phyloP scores from a whole-genome alignment of 2,113 vertebrate species.

The Albula glossodonta region DNA sequence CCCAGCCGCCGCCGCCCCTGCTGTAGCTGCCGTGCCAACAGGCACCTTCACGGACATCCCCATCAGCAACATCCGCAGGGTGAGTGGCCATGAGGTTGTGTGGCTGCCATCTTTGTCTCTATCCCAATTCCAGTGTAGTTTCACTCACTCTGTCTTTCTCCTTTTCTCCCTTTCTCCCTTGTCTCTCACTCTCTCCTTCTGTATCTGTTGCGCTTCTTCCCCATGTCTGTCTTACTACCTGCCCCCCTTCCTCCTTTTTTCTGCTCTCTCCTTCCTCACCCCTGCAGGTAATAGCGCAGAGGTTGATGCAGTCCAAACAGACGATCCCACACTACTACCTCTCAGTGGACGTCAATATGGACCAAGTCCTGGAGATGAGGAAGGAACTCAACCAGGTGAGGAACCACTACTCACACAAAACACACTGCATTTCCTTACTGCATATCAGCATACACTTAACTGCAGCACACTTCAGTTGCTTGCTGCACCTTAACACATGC shows the following conservation, averaged over 20 bases:
- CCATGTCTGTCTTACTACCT: constrained; percentile 1
- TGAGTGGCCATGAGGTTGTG: constrained; percentile 52
- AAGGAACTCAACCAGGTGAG: constrained; percentile 90
- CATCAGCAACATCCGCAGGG: constrained; percentile 91
- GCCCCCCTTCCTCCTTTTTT: not conserved
- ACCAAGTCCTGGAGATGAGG: constrained; percentile 84
- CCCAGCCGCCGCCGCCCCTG: constrained; percentile 57
- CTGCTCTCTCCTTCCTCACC: constrained; percentile 15
- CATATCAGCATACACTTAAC: not conserved
- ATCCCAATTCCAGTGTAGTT: not conserved
- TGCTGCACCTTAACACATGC: too few relatives aligned
- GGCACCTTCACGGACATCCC: constrained; percentile 94
- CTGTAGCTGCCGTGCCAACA: constrained; percentile 62
- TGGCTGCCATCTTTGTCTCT: not conserved
- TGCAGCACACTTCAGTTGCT: too few relatives aligned
- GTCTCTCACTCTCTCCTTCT: not conserved
- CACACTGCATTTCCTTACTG: not conserved
- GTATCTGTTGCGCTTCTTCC: too few relatives aligned
- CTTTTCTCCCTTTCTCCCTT: not conserved
- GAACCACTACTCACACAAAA: not conserved
- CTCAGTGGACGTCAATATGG: constrained; percentile 94
- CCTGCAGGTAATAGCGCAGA: constrained; percentile 90
- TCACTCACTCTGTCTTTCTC: not conserved
- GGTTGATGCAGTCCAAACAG: constrained; percentile 95
- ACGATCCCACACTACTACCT: constrained; percentile 99